These are phyloP conservation scores for Mesitornis unicolor DNA, from an alignment of 2,113 vertebrate species.

Conservation along the genomic window DNA sequence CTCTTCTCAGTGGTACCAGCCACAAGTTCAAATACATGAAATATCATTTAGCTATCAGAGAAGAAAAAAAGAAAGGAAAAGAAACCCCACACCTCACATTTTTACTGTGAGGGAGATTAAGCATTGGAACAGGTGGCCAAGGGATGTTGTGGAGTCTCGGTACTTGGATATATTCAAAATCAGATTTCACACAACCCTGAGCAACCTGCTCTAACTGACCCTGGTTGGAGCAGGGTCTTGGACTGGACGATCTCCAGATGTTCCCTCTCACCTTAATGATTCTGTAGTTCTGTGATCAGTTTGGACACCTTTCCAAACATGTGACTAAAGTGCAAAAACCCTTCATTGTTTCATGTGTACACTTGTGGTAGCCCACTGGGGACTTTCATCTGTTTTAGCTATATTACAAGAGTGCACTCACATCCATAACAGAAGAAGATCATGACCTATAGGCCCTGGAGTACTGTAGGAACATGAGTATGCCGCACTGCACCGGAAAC, in stretches of 20 bases:
- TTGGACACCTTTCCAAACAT: not conserved
- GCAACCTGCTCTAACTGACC: not conserved
- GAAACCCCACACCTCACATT: rapidly evolving
- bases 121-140: not conserved
- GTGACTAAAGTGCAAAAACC: not conserved
- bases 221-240: not conserved
- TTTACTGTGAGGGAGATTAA: not conserved
- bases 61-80: too few species aligned
- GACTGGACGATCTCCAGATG: not conserved
- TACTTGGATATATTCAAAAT: not conserved
- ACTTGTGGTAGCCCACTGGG: not conserved
- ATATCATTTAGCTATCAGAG: not conserved
- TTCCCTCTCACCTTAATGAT: not conserved
- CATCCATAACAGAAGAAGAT: not conserved
- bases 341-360: not conserved
- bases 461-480: slow-evolving; percentile 7
- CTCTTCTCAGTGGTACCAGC: not conserved
- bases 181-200: not conserved
- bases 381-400: not conserved
- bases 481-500: not conserved
- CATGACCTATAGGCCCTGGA: slow-evolving; percentile 26
- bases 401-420: not conserved
- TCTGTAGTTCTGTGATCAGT: not conserved
- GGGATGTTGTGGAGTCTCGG: not conserved
- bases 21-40: not conserved